phyloP scores from a whole-genome alignment of 2,888 invertebrate species.

The Diabrotica balteata region DNA sequence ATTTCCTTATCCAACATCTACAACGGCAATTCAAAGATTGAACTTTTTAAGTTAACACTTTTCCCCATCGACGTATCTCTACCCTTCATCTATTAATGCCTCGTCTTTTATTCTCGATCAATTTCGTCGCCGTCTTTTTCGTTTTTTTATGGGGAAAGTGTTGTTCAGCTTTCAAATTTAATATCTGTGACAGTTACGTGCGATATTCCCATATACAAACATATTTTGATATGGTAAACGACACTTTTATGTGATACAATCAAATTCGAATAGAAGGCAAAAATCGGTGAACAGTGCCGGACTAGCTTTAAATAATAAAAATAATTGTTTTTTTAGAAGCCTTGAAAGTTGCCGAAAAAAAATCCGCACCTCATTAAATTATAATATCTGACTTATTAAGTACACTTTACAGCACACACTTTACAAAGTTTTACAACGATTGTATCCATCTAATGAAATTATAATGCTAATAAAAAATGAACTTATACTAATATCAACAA shows the following conservation, averaged over 20 bases:
- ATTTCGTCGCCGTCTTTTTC: slow-evolving; percentile 13
- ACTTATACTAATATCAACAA: too few species aligned
- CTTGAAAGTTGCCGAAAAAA: too few species aligned
- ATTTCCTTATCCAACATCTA: slow-evolving; percentile 12
- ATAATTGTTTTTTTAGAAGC: too few species aligned
- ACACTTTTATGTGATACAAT: slow-evolving; percentile 37
- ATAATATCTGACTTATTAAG: too few species aligned
- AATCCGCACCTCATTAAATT: too few species aligned
- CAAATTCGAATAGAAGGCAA: slow-evolving; percentile 35
- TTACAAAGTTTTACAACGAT: too few species aligned
- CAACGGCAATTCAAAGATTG: slow-evolving; percentile 16
- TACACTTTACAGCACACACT: too few species aligned
- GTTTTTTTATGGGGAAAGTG: slow-evolving; percentile 16
- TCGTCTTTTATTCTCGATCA: slow-evolving; percentile 20
- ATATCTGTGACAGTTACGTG: slow-evolving; percentile 31
- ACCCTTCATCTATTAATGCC: slow-evolving; percentile 34
- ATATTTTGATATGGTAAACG: slow-evolving; percentile 37
- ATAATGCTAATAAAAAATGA: too few species aligned
- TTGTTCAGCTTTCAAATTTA: slow-evolving; percentile 27
- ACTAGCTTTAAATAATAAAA: slow-evolving; percentile 3
- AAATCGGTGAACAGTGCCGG: slow-evolving; percentile 23
- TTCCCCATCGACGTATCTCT: slow-evolving; percentile 9
- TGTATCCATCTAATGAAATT: too few species aligned
- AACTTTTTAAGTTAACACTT: not conserved
- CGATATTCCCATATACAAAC: slow-evolving; percentile 34